Base-by-base conservation (phyloP, 2,797 vertebrate species). In the Gymnopithys bicolor region DNA sequence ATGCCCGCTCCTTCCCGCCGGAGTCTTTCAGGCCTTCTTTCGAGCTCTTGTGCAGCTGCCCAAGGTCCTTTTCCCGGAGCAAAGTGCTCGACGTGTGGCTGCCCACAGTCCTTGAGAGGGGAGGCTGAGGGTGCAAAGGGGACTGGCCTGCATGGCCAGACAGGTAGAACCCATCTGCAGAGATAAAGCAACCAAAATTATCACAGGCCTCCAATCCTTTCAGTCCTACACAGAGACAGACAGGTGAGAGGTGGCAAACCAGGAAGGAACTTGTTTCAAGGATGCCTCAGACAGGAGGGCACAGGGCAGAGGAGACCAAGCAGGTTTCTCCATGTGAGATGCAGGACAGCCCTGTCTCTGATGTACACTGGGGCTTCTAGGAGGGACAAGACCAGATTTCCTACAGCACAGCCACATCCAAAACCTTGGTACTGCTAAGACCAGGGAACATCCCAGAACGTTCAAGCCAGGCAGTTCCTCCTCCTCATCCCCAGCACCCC, bases 101-200 rank as follows among this genome's bases (percentile, higher is more conserved):
- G n/a, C 97, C 94, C 2, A 98, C 93, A 1, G 98, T 96, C 68
- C 98, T 93, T 4, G 98, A 97, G 10, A 98, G 97, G 25, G 98
- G 96, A 12, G 98, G 90, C 9, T 98, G 99, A 0, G 98, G 95
- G 84, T 98, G 99, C 84, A 99, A 97, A 85, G 98, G 23, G 0
- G 98, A 96, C 48, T 98, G 98, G 37, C 97, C 97, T 5, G 98
- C 91, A 0, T 98, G 98, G 87, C 98, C 82, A 0, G 99, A 97
- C 90, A 99, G 97, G 97, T 99, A 99, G 98, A 99, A 99, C 25
- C 99, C 98, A 89, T 99, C 99, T 99, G 95, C 37, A 92, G 97
- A 89, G 83, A 30, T 81, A 90, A 93, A 79, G 7, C 23, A 55
- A 68, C 23, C 11, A 63, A 10, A 35, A 51, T 94, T 53, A 66